Evolutionary conservation across 1,140 invertebrate species (phyloP).

Genomic region (Drosophila sp.): DNA sequence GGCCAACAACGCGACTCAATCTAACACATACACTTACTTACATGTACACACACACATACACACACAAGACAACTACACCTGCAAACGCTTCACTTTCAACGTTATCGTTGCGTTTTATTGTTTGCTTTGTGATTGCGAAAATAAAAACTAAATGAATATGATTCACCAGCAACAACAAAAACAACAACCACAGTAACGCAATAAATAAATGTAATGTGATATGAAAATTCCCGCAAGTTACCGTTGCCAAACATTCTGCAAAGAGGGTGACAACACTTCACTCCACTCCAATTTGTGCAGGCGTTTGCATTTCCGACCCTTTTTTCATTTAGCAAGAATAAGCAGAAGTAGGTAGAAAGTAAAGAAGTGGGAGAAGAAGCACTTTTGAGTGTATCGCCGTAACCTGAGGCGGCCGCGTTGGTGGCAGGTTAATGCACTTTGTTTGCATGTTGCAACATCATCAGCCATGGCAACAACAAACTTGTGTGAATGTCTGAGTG

Average conservation of each 20-base stretch:
- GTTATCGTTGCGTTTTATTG: conserved; percentile 77
- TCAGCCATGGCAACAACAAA: conserved; percentile 3
- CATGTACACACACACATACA: conserved; percentile 41
- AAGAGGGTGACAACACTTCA: conserved; percentile 37
- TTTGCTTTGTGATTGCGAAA: conserved; percentile 76
- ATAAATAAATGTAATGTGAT: conserved; percentile 60
- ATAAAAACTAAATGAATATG: conserved; percentile 45
- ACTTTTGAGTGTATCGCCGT: conserved; percentile 51
- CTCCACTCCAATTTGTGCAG: conserved; percentile 55
- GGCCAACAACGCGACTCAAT: conserved; percentile 39
- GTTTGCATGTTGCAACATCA: conserved; percentile 36
- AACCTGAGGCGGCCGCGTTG: conserved; percentile 61
- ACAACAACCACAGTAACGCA: conserved; percentile 4
- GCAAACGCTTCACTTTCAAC: conserved; percentile 74
- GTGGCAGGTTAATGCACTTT: conserved; percentile 73
- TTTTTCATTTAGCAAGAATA: conserved; percentile 37
- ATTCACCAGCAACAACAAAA: conserved; percentile 42
- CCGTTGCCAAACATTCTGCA: conserved; percentile 34
- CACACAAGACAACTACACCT: conserved; percentile 49
- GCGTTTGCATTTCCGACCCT: conserved; percentile 71
- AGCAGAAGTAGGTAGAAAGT: conserved; percentile 20
- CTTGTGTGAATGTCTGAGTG: conserved; percentile 46
- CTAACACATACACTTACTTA: conserved; percentile 32
- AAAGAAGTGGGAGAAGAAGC: conserved; percentile 21
- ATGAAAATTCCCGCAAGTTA: conserved; percentile 64